Conservation (phyloP, 2,888 invertebrate genomes). For the Anoncus sp. region DNA sequence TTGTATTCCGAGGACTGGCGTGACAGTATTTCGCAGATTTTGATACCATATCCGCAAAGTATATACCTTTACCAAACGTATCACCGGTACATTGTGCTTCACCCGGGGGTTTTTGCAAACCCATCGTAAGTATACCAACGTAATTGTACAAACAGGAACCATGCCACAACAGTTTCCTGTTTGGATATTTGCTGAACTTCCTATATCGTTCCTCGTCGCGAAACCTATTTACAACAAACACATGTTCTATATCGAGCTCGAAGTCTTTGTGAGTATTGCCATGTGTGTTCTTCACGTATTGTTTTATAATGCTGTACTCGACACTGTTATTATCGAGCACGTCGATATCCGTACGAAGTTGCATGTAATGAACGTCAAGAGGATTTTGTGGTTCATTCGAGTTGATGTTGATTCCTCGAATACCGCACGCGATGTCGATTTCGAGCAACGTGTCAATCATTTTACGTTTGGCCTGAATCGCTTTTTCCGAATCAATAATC, state of each 20-base stretch:
- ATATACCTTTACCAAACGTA: constrained; percentile 98
- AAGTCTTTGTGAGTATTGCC: constrained; percentile 94
- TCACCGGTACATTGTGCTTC: constrained; percentile 98
- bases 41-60: constrained; percentile 99
- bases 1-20: constrained; percentile 87
- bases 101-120: constrained; percentile 98
- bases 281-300: constrained; percentile 96
- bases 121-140: constrained; percentile 96
- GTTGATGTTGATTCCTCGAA: constrained; percentile 90
- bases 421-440: constrained; percentile 96
- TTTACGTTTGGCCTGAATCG: constrained; percentile 88
- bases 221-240: constrained; percentile 90
- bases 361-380: constrained; percentile 94
- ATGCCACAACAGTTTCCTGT: constrained; percentile 97
- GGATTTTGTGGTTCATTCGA: constrained; percentile 85
- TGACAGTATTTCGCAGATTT: constrained; percentile 99
- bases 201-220: constrained; percentile 93
- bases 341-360: constrained; percentile 92
- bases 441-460: constrained; percentile 98
- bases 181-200: constrained; percentile 93
- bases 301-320: constrained; percentile 89
- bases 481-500: constrained; percentile 89
- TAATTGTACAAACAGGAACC: constrained; percentile 98
- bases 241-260: constrained; percentile 88
- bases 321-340: constrained; percentile 87